These are phyloP conservation scores for Phallusia fumigata DNA, from an alignment of 23 tunicate genomes.

Conservation along the genomic window DNA sequence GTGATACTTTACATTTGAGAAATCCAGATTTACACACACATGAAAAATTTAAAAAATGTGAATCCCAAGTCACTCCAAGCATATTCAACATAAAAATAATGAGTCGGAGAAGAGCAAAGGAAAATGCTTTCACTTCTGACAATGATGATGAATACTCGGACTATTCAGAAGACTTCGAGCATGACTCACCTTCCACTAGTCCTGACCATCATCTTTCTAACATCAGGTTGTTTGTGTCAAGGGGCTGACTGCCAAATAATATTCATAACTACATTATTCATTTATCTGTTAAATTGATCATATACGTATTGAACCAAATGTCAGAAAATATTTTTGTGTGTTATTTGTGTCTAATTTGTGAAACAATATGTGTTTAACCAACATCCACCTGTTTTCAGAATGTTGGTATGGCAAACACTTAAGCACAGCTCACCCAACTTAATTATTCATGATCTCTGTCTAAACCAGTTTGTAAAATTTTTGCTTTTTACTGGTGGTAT, in stretches of 20 bases:
- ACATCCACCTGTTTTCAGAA: too few species aligned
- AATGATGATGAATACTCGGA: conserved; percentile 53
- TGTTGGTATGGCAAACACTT: neutral
- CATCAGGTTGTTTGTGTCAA: neutral
- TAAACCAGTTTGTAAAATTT: too few species aligned
- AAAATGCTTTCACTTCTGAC: neutral
- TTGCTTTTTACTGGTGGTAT: too few species aligned
- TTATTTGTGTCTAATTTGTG: neutral
- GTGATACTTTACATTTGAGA: too few species aligned
- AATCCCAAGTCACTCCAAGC: neutral
- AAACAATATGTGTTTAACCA: neutral
- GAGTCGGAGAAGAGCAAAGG: neutral
- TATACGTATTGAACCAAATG: too few species aligned
- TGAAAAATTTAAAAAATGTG: neutral
- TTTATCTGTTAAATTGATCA: neutral
- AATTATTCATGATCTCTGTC: too few species aligned
- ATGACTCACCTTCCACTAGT: conserved; percentile 18
- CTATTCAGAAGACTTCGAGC: conserved; percentile 68
- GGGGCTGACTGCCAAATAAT: too few species aligned
- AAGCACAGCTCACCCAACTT: too few species aligned
- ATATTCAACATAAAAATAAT: neutral
- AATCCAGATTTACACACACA: too few species aligned
- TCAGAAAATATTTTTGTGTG: too few species aligned
- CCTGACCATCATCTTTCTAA: conserved; percentile 1
- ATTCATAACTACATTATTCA: neutral